phyloP scores from a whole-genome alignment of 2,113 vertebrate species.

The Pomatostomus ruficeps region DNA sequence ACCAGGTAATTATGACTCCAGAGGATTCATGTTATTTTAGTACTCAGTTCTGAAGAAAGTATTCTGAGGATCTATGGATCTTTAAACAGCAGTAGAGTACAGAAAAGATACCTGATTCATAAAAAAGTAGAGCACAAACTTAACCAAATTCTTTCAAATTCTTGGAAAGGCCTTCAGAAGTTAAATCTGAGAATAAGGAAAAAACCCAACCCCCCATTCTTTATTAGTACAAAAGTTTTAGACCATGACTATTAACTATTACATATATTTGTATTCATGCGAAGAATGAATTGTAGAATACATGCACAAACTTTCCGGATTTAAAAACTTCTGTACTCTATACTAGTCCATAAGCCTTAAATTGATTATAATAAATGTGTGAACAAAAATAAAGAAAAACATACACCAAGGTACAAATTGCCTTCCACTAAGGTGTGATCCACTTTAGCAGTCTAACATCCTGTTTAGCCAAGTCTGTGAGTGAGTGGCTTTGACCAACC shows the following conservation, averaged over 20 bases:
- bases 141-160: neutral
- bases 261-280: neutral
- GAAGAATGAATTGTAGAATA: neutral
- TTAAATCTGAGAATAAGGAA: neutral
- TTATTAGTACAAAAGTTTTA: neutral
- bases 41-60: neutral
- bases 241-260: neutral
- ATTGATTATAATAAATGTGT: neutral
- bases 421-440: neutral
- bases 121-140: neutral
- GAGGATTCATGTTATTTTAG: conserved; percentile 22
- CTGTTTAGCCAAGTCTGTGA: neutral
- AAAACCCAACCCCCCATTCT: accelerated
- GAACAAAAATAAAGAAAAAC: neutral
- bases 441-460: neutral
- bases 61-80: neutral
- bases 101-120: neutral
- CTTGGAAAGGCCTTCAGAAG: neutral
- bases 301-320: neutral
- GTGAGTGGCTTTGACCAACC: neutral
- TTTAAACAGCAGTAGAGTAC: neutral
- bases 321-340: neutral
- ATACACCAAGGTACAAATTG: neutral
- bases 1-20: conserved; percentile 26
- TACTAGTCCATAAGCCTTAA: neutral